phyloP scores from a whole-genome alignment of 1,140 invertebrate species.

The Zaprionus capensis region DNA sequence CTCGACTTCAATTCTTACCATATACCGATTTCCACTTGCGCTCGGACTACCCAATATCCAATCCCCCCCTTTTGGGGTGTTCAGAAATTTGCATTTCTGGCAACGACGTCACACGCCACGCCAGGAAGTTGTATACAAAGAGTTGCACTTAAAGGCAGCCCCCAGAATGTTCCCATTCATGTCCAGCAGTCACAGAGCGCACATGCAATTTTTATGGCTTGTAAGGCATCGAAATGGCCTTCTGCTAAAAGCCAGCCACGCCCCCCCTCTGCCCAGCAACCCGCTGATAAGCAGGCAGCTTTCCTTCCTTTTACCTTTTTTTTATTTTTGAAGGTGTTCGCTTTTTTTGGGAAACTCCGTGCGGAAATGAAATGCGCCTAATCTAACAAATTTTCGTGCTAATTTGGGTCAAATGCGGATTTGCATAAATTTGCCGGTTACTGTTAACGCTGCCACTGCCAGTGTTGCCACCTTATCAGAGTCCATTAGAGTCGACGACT shows the following conservation, averaged over 20 bases:
- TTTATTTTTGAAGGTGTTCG: conserved; percentile 18
- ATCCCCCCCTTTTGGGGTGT: neutral
- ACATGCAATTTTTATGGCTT: conserved; percentile 79
- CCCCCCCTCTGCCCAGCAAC: neutral
- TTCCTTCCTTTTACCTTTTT: neutral
- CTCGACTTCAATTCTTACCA: conserved; percentile 63
- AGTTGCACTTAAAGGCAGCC: conserved; percentile 77
- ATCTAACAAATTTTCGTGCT: conserved; percentile 82
- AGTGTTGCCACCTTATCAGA: conserved; percentile 77
- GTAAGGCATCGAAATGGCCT: conserved; percentile 62
- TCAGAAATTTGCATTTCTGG: conserved; percentile 79
- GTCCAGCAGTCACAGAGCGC: conserved; percentile 46
- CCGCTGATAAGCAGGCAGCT: neutral
- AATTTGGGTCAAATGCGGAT: conserved; percentile 81
- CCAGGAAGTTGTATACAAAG: conserved; percentile 81
- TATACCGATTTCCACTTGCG: conserved; percentile 21
- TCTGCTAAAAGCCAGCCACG: conserved; percentile 32
- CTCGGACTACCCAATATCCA: neutral
- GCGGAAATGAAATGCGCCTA: conserved; percentile 75
- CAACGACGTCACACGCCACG: conserved; percentile 72
- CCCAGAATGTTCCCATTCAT: conserved; percentile 64
- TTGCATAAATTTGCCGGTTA: conserved; percentile 69
- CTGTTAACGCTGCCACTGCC: conserved; percentile 39
- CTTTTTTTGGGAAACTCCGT: conserved; percentile 13
- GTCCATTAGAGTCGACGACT: conserved; percentile 73